These are phyloP conservation scores for Thaumetopoea pityocampa DNA, from an alignment of 1,140 invertebrate species.

Conservation along the genomic window DNA sequence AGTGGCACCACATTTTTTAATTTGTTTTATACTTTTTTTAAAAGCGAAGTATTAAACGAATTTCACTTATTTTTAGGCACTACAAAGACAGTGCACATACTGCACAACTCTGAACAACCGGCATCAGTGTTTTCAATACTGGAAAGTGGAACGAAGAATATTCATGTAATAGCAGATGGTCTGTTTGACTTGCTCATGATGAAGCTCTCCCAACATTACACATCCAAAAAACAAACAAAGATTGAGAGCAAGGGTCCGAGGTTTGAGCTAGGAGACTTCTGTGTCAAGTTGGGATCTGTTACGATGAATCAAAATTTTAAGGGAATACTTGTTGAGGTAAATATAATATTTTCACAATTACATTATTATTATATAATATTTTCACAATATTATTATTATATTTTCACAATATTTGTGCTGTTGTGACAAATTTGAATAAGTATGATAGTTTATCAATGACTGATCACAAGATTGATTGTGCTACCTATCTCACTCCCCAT, in stretches of 20 bases:
- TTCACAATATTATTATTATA: no score
- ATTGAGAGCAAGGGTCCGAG: conserved; percentile 95
- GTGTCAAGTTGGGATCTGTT: conserved; percentile 95
- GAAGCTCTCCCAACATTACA: conserved; percentile 91
- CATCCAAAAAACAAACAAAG: conserved; percentile 91
- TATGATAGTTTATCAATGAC: no score
- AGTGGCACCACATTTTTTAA: no score
- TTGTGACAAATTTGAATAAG: no score
- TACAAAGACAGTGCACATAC: conserved; percentile 89
- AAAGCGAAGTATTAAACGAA: neutral
- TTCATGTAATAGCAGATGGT: conserved; percentile 91
- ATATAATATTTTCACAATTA: conserved; percentile 20
- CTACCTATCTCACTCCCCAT: no score
- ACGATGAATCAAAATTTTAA: conserved; percentile 95
- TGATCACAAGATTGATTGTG: no score
- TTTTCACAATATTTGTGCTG: no score
- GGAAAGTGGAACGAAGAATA: conserved; percentile 89
- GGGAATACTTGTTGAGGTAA: conserved; percentile 94
- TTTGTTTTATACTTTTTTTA: no score
- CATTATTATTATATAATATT: no score
- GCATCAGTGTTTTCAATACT: conserved; percentile 94
- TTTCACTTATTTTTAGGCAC: conserved; percentile 47
- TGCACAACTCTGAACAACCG: conserved; percentile 97
- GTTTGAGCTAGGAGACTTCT: conserved; percentile 95
- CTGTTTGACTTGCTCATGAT: conserved; percentile 94